A percentile compares a stretch with the other conserved stretches of the same genome.
Evolutionary conservation across 2,888 invertebrate genomes (phyloP).

Genomic region (Drosophila quinaria): DNA sequence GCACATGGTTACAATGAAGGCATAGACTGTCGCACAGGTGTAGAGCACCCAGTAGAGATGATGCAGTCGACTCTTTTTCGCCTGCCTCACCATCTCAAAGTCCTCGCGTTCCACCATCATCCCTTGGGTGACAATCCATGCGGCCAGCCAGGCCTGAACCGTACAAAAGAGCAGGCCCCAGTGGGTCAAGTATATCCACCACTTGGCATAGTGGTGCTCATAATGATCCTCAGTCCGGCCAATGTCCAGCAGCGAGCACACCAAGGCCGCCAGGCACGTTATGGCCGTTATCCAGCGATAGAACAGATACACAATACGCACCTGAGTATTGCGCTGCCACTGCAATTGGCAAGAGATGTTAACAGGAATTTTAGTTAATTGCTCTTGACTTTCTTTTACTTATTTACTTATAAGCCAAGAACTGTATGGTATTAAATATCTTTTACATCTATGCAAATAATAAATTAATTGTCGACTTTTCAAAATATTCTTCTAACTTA

Average conservation of each 20-base stretch:
- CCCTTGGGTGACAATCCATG: slow-evolving; percentile 86
- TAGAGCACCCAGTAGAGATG: slow-evolving; percentile 85
- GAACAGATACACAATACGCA: slow-evolving; percentile 85
- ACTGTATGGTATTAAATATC: not conserved
- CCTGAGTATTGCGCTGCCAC: slow-evolving; percentile 86
- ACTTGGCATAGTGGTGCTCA: slow-evolving; percentile 86
- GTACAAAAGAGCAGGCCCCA: slow-evolving; percentile 86
- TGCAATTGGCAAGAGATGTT: slow-evolving; percentile 37
- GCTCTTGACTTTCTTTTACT: not conserved
- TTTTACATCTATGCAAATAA: slow-evolving; percentile 2
- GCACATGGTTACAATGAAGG: slow-evolving; percentile 86
- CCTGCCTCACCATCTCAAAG: slow-evolving; percentile 85
- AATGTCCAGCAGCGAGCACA: slow-evolving; percentile 85
- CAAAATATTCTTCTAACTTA: too few species aligned
- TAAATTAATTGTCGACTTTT: slow-evolving; percentile 2
- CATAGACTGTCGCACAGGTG: slow-evolving; percentile 85
- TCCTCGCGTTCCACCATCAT: slow-evolving; percentile 86
- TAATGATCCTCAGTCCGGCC: slow-evolving; percentile 85
- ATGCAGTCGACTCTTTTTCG: slow-evolving; percentile 85
- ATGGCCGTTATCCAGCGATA: slow-evolving; percentile 86
- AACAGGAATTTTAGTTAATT: not conserved
- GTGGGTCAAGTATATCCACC: slow-evolving; percentile 86
- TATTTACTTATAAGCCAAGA: not conserved
- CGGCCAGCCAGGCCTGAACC: slow-evolving; percentile 85
- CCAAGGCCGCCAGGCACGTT: slow-evolving; percentile 85